Evolutionary conservation across 2,797 vertebrate genomes (phyloP), one percentile per base, ranked within the genome.

Genomic region (Taeniopygia guttata): DNA sequence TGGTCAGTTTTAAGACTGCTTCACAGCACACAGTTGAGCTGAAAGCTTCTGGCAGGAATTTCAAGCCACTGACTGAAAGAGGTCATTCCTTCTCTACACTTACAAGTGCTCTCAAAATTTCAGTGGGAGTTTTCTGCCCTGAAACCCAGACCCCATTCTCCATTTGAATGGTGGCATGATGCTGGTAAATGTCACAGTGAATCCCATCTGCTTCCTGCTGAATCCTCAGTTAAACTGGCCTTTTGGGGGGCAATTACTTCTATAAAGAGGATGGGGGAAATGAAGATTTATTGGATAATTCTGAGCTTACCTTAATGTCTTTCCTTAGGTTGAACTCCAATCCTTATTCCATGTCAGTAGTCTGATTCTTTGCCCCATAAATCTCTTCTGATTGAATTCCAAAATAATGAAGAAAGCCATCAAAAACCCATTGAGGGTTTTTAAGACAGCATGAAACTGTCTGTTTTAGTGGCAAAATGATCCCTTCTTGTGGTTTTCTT

Each of bases 31-130:
- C 45, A 16, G 12, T 26, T 78, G 66, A 84, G 34, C 36, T 81
- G 70, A 67, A 70, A 11, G 9, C 6, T 75, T 82, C 36, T 52
- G 54, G 23, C 49, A 82, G 29, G 20, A 87, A 21, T 75, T 75
- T 60, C 1, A 0, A 67, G 26, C 5, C 36, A n/a, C 12, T 3
- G 4, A 22, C 11, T 29, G 40, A 56, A 64, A 36, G 54, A 81
- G 13, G 16, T 8, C 1, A 1, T 56, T 19, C 23, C 18, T 72
- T 54, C 29, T 16, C 16, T 26, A 20, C 2, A 2, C 5, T 63
- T 45, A 32, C 1, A n/a, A 34, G 8, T 5, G 4, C 10, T 32
- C 23, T 60, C 55, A 56, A 5, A 89, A 84, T 22, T 38, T 52
- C 45, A 27, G 7, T 13, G 16, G 17, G 12, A 3, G 1, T 16